Evolutionary conservation across 2,888 invertebrate genomes (phyloP), one percentile per base, ranked within the genome.

Genomic region (Amblyteles armatorius): DNA sequence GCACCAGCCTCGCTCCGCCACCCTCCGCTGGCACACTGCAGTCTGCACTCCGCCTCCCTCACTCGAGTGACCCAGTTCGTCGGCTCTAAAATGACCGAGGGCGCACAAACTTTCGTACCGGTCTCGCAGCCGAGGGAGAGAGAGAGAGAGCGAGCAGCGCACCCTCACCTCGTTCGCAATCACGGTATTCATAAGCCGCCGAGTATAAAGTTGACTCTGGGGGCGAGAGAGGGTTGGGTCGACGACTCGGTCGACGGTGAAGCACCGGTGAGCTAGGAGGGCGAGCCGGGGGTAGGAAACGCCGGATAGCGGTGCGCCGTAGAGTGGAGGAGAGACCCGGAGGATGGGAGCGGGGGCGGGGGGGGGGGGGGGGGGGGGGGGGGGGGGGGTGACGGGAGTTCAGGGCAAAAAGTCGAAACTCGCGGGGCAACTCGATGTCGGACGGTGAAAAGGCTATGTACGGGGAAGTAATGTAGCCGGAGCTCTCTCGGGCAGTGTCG

Each of bases 141-240:
- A n/a, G 36, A 22, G 36, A 69, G 69, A n/a, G 36, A 55, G 22
- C 5, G 36, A 33, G 48, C 26, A 67, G 71, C 26, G 52, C 71
- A 60, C 79, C 81, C 80, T 76, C 74, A 74, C 81, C 73, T 50
- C 63, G 82, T 83, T 84, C 82, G 86, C 87, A 88, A 91, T 91
- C 91, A 88, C 80, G 84, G 87, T 90, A 91, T 92, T 91, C 91
- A 90, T 91, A 91, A 91, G 89, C 89, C 88, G 88, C 86, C 73
- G 86, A 88, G 90, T 88, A 88, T 87, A 89, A 92, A 92, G 90
- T 91, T 91, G 85, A 82, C 82, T 82, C 71, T 48, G 69, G 63
- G 9, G 19, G 52, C 11, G 40, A 40, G 13, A 9, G 36, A 9
- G 36, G 19, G 67, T 44, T 22, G 40, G 29, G 60, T 26, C 22